Conservation (phyloP, 2,888 invertebrate species). For the Melanchra persicariae region DNA sequence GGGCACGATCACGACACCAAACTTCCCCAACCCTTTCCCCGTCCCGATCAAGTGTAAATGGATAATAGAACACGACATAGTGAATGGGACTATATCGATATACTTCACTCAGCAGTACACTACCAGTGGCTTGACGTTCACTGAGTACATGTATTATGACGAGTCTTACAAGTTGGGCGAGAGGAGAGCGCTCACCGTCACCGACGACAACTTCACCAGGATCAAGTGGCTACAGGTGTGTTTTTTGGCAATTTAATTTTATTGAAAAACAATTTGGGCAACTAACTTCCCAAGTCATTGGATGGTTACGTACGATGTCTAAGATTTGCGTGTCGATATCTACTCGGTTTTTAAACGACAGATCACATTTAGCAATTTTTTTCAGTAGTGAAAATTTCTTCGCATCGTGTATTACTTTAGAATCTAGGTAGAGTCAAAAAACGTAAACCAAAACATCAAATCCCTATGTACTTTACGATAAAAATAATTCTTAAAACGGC, state of each 20-base stretch:
- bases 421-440: no score
- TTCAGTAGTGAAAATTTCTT: no score
- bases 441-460: no score
- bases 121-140: conserved; percentile 94
- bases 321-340: no score
- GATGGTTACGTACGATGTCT: no score
- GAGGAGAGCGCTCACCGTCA: conserved; percentile 92
- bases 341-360: no score
- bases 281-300: no score
- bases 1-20: conserved; percentile 95
- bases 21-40: conserved; percentile 95
- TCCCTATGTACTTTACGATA: no score
- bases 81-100: conserved; percentile 94
- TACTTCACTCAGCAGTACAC: conserved; percentile 97
- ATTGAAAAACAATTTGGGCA: background rate
- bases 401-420: no score
- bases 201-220: conserved; percentile 94
- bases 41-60: conserved; percentile 96
- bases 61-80: conserved; percentile 95
- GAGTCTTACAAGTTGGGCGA: conserved; percentile 93
- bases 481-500: no score
- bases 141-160: conserved; percentile 94
- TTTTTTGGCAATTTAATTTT: background rate
- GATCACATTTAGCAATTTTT: no score
- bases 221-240: conserved; percentile 88